Evolutionary conservation across 2,888 invertebrate species (phyloP).

Genomic region (Trichacis sp.): DNA sequence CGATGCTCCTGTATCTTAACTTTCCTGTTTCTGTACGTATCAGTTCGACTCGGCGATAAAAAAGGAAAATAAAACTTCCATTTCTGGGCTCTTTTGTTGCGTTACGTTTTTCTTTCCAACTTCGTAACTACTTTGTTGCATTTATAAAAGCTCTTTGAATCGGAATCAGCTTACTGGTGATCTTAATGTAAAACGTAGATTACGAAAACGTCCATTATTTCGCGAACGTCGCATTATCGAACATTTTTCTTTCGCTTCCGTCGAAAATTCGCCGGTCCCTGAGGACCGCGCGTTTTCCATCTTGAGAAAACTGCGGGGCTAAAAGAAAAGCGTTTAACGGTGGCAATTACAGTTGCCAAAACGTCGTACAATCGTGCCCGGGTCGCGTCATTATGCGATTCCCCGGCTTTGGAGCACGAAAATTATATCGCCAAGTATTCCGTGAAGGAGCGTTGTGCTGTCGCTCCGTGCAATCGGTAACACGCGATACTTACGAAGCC

Average conservation of each 20-base stretch:
- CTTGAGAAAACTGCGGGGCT: background rate
- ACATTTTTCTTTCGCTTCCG: background rate
- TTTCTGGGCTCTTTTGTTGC: constrained; percentile 4
- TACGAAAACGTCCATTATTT: background rate
- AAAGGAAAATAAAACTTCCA: background rate
- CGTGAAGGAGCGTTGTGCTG: constrained; percentile 1
- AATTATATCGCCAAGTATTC: constrained; percentile 12
- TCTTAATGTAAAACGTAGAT: background rate
- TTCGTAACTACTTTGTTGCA: constrained; percentile 4
- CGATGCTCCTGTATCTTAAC: background rate
- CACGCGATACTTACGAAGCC: constrained; percentile 46
- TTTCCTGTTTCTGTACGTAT: background rate
- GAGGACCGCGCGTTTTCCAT: background rate
- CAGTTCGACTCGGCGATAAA: background rate
- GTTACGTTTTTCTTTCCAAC: constrained; percentile 1
- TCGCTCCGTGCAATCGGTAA: constrained; percentile 48
- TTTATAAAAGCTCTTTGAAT: background rate
- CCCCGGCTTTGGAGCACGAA: background rate
- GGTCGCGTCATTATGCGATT: constrained; percentile 8
- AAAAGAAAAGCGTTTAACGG: background rate
- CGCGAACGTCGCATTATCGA: background rate
- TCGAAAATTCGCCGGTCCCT: background rate
- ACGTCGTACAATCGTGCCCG: constrained; percentile 3
- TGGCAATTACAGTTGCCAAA: constrained; percentile 10
- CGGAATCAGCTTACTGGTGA: background rate